These are phyloP conservation scores for Lepisosteus osseus DNA, from an alignment of 2,113 vertebrate species.

Conservation along the genomic window DNA sequence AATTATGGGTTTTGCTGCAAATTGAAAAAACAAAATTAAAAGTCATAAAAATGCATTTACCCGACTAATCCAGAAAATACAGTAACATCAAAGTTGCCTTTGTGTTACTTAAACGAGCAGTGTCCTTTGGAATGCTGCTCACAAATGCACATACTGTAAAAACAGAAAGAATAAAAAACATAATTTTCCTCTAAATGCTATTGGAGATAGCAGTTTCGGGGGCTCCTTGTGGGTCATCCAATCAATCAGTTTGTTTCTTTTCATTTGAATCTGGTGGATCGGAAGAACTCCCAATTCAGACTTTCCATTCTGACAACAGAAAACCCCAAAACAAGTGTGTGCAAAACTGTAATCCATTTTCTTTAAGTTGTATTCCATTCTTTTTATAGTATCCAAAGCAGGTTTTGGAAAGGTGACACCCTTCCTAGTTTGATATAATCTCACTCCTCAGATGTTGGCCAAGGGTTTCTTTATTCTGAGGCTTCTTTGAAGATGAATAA, in stretches of 20 bases:
- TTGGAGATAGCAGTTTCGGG: constrained; percentile 61
- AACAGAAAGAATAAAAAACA: constrained; percentile 27
- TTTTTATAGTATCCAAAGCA: too few species aligned
- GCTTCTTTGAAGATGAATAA: too few species aligned
- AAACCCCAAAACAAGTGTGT: constrained; percentile 7
- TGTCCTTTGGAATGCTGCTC: constrained; percentile 4
- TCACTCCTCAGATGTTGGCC: too few species aligned
- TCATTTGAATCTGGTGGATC: constrained; percentile 65
- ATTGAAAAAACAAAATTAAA: too few species aligned
- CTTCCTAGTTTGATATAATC: too few species aligned
- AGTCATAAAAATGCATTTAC: too few species aligned
- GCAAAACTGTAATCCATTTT: background rate
- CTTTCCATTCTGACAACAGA: constrained; percentile 65
- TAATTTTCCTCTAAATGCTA: constrained; percentile 53
- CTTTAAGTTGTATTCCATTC: background rate
- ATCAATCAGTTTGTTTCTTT: constrained; percentile 53
- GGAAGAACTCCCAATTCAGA: constrained; percentile 44
- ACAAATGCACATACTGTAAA: constrained; percentile 33
- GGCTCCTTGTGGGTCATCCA: constrained; percentile 60
- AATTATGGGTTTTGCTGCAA: too few species aligned
- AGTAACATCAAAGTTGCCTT: background rate
- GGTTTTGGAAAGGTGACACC: too few species aligned
- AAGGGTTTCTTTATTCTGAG: too few species aligned
- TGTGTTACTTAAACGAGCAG: background rate
- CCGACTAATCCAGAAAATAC: too few species aligned